phyloP scores from a whole-genome alignment of 2,888 invertebrate genomes.

The Ephialtes manifestator region DNA sequence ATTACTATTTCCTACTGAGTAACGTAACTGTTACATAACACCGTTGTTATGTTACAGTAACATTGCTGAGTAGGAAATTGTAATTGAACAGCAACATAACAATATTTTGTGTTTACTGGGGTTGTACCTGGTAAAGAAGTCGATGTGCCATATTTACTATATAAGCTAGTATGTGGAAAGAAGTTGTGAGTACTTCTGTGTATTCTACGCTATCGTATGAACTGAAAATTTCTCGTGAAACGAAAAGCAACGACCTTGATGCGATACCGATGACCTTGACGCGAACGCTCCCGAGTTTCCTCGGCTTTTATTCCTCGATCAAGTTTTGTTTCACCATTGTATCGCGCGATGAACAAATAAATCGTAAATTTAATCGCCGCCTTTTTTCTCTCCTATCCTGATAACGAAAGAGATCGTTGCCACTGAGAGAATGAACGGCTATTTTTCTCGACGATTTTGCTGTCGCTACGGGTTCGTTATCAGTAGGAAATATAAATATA shows the following conservation, averaged over 20 bases:
- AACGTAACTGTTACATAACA: too few relatives aligned
- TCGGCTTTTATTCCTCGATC: constrained; percentile 56
- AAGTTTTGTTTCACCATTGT: constrained; percentile 18
- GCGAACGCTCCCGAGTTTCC: background rate
- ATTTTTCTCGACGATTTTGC: constrained; percentile 48
- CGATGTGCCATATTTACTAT: background rate
- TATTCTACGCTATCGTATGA: constrained; percentile 2
- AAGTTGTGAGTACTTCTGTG: constrained; percentile 9
- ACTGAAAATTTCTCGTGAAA: constrained; percentile 22
- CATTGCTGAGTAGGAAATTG: too few relatives aligned
- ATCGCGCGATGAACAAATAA: constrained; percentile 43
- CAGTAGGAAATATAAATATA: constrained; percentile 14
- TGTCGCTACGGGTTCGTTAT: constrained; percentile 21
- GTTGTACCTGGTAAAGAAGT: too few relatives aligned
- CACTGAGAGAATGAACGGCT: background rate
- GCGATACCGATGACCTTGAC: constrained; percentile 38
- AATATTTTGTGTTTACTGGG: too few relatives aligned
- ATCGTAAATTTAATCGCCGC: constrained; percentile 53
- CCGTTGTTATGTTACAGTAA: too few relatives aligned
- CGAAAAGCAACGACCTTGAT: constrained; percentile 11
- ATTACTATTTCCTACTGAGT: too few relatives aligned
- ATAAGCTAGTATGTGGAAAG: background rate
- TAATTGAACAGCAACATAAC: too few relatives aligned
- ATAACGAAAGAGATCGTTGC: constrained; percentile 46
- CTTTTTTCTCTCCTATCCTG: constrained; percentile 20